A percentile compares a stretch with the other conserved stretches of the same genome.
Evolutionary conservation across 2,888 invertebrate genomes (phyloP).

Genomic region (Drosophila paramelanica): DNA sequence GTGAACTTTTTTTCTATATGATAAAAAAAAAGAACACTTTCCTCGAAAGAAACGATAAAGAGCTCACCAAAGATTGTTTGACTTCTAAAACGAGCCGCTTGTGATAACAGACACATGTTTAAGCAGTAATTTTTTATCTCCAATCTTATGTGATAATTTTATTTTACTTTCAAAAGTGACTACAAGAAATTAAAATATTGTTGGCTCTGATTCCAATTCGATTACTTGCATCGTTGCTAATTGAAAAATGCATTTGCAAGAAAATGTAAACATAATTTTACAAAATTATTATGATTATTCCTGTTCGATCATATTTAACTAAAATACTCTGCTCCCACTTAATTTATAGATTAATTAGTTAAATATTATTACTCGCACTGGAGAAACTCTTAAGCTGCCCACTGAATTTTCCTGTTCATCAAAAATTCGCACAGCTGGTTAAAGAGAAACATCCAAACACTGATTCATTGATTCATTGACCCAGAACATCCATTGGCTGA

Average conservation of each 20-base stretch:
- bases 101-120: neutral
- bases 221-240: no score
- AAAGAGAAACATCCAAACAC: constrained; percentile 41
- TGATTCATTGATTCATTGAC: constrained; percentile 71
- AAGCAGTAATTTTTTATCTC: neutral
- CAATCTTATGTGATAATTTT: neutral
- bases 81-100: neutral
- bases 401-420: constrained; percentile 5
- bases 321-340: neutral
- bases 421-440: constrained; percentile 64
- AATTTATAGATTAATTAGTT: no score
- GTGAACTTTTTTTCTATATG: constrained; percentile 2
- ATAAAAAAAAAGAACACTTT: constrained; percentile 10
- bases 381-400: neutral
- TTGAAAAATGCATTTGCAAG: no score
- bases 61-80: neutral
- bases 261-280: no score
- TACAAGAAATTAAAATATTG: no score
- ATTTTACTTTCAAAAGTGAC: no score
- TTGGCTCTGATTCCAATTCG: no score
- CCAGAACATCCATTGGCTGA: constrained; percentile 55
- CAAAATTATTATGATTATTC: no score
- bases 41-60: constrained; percentile 19
- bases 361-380: neutral
- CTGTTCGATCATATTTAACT: neutral